Conservation (phyloP, 2,113 vertebrate genomes). For the Poecilia latipinna region DNA sequence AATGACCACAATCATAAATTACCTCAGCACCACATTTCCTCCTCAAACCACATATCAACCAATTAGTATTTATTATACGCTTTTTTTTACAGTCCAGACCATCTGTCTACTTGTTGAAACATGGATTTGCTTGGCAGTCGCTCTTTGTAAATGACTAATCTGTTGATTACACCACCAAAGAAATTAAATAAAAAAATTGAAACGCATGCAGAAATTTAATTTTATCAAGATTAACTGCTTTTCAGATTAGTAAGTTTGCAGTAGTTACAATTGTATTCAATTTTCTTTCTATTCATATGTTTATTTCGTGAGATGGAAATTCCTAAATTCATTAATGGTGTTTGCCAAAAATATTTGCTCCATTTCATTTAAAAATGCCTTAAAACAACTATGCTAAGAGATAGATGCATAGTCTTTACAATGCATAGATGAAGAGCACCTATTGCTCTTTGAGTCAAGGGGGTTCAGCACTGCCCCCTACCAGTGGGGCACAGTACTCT, state of each 20-base stretch:
- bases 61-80: conserved; percentile 42
- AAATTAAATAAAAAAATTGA: background rate
- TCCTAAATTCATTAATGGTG: no score
- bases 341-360: no score
- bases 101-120: conserved; percentile 59
- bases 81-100: conserved; percentile 40
- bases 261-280: background rate
- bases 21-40: conserved; percentile 10
- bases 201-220: conserved; percentile 1
- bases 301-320: no score
- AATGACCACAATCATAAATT: conserved; percentile 2
- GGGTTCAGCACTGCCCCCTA: no score
- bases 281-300: no score
- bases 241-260: background rate
- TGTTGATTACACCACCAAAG: conserved; percentile 18
- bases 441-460: no score
- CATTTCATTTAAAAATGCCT: no score
- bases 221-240: background rate
- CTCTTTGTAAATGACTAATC: conserved; percentile 40
- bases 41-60: conserved; percentile 10
- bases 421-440: no score
- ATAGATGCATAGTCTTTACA: no score
- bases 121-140: conserved; percentile 21
- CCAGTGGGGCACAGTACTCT: no score
- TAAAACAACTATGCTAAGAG: no score